Evolutionary conservation across 2,797 vertebrate species (phyloP), one percentile per base, ranked within the genome.

Genomic region (Betta splendens): DNA sequence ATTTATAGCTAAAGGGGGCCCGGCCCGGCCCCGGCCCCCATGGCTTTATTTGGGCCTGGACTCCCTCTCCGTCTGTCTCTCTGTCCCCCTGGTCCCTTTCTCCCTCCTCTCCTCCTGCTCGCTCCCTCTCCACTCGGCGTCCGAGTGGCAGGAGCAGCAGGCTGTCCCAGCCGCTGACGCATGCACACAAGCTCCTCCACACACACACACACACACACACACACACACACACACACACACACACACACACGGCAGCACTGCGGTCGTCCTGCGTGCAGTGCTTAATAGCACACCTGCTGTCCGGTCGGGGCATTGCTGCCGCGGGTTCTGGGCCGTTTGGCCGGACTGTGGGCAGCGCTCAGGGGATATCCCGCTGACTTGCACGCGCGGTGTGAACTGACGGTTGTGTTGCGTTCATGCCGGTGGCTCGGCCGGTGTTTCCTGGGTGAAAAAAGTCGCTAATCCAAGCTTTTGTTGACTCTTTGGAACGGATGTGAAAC

Each of bases 1-100:
- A 94, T 94, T 94, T 95, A 95, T 94, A 94, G 91, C 79, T 84
- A 38, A 77, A 36, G 52, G 70, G 79, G 73, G 78, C 60, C 71
- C 78, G 61, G 74, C 75, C 77, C 83, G 72, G 80, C 78, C 83
- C 69, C 61, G 31, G 87, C 86, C 89, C 87, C 85, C 92, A 93
- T 93, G 72, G 72, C 95, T 95, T 93, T 94, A 94, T 95, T 94
- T 94, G 93, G 93, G 85, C 86, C 69, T 71, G 90, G 79, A 70
- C 69, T 64, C 64, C 61, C 60, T 63, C 39, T 23, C 45, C 15
- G 23, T 29, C 12, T 2, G 54, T 75, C 46, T 67, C 60, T 42
- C 58, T 52, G 43, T 22, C 54, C 59, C 56, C 31, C 57, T 44
- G 47, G 7, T 58, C 60, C 38, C 44, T 44, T 38, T 63, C 61